Base-by-base conservation (phyloP, 1,140 invertebrate genomes). In the Hylaeus anthracinus region DNA sequence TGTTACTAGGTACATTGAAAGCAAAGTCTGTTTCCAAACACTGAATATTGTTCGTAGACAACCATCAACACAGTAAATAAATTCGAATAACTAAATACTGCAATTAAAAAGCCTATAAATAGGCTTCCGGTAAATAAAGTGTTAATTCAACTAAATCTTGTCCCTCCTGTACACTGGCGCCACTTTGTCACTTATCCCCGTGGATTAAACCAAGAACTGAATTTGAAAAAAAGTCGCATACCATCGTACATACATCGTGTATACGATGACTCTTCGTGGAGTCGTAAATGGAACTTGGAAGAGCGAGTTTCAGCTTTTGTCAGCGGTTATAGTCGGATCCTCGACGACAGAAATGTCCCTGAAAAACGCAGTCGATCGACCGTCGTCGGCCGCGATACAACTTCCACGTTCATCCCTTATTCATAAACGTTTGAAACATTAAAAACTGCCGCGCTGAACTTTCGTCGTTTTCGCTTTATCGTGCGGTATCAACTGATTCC, bases 381-480 rank as follows among this genome's bases (percentile, higher is more conserved):
- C 72, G 39, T 26, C 71, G 6, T 10, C 48, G 15, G 45, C 48
- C 10, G 8, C 60, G 72, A 65, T 48, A 43, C 61, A 9, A 74
- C 58, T n/a, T 37, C 58, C 26, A 37, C 61, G 48, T 74, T 74
- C 72, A 65, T 74, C 37, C 61, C 37, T 74, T 74, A 74, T 74
- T 74, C 72, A 64, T 74, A 12, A 53, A 45, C 37, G 48, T 26
- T 53, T 74, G 61, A 64, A 74, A 74, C 72, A 64, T 74, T 74
- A 74, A 74, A 64, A 64, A 74, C 61, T 37, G 5, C 15, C 37
- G 37, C 37, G n/a, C 69, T 2, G 45, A n/a, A 60, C 58, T 60
- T 5, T 41, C 3, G 53, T n/a, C 67, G 14, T 14, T 9, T 53
- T 53, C 15, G 43, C 9, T 53, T 64, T 3, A 41, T 6, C 14